Percentiles rank a stretch among this genome's conserved stretches.
These are phyloP conservation scores for Girardinichthys multiradiatus DNA, from an alignment of 2,113 vertebrate genomes.

Conservation along the genomic window DNA sequence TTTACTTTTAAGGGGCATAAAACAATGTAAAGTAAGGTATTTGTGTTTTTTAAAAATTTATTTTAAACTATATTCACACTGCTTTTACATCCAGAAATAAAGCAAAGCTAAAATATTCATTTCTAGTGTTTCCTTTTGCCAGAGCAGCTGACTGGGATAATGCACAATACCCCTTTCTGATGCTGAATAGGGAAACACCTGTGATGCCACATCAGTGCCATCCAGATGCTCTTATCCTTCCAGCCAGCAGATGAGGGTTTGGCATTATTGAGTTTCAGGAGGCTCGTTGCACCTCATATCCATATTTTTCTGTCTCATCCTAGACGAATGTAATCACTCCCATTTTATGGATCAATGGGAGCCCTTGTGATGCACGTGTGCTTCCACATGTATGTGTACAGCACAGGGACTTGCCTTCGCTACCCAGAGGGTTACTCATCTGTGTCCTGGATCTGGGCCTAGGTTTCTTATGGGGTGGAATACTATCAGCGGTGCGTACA, in stretches of 20 bases:
- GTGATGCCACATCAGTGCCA: constrained; percentile 47
- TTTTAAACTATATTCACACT: not conserved
- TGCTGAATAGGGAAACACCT: constrained; percentile 41
- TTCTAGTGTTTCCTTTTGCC: constrained; percentile 16
- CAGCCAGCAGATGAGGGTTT: constrained; percentile 60
- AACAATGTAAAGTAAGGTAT: not conserved
- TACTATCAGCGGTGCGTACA: constrained; percentile 25
- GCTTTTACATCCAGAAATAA: not conserved
- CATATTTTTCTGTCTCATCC: constrained; percentile 64
- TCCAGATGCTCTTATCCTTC: constrained; percentile 66
- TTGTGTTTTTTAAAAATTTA: too few species aligned
- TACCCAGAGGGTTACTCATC: constrained; percentile 42
- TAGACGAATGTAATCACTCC: constrained; percentile 69
- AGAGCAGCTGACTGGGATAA: constrained; percentile 57
- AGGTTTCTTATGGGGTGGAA: constrained; percentile 51
- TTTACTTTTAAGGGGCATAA: not conserved
- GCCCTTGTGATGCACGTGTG: constrained; percentile 39
- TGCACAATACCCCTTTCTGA: constrained; percentile 50
- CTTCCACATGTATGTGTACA: constrained; percentile 39
- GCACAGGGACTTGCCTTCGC: constrained; percentile 20
- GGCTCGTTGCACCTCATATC: constrained; percentile 64
- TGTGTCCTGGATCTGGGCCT: constrained; percentile 50
- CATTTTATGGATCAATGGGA: constrained; percentile 72
- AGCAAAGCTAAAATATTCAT: not conserved
- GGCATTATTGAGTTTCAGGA: constrained; percentile 67